Conservation (phyloP, 2,797 vertebrate species). For the Schizopygopsis pylzovi region DNA sequence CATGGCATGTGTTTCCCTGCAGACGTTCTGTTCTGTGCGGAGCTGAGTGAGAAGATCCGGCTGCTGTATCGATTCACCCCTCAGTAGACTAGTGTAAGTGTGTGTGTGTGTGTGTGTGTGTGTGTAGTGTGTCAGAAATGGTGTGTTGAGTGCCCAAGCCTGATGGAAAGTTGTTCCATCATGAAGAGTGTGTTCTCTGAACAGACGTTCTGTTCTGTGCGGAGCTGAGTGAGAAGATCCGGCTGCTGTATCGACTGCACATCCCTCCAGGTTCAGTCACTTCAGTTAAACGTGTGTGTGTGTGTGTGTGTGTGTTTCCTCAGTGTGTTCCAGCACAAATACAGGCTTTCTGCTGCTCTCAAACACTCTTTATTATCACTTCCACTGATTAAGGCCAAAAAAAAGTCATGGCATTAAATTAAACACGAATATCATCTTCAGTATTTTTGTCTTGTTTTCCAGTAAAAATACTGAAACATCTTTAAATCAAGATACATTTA, state of each 20-base stretch:
- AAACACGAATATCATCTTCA: background rate
- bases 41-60: slow-evolving; percentile 93
- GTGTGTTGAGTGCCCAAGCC: too few relatives aligned
- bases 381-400: background rate
- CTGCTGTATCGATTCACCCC: slow-evolving; percentile 89
- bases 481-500: too few relatives aligned
- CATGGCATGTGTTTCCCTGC: slow-evolving; percentile 46
- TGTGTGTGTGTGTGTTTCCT: background rate
- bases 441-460: background rate
- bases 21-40: slow-evolving; percentile 92
- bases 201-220: slow-evolving; percentile 92
- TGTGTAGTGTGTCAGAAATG: too few relatives aligned
- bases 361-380: background rate
- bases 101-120: too few relatives aligned
- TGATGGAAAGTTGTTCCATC: too few relatives aligned
- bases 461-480: background rate
- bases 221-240: slow-evolving; percentile 94
- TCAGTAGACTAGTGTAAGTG: too few relatives aligned
- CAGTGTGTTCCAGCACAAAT: background rate
- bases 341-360: too few relatives aligned
- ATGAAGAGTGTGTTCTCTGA: too few relatives aligned
- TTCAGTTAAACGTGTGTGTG: too few relatives aligned
- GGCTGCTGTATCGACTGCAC: slow-evolving; percentile 90
- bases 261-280: slow-evolving; percentile 88
- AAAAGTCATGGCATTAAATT: background rate